Base-by-base conservation (phyloP, 2,797 vertebrate genomes). In the Lithobates pipiens region DNA sequence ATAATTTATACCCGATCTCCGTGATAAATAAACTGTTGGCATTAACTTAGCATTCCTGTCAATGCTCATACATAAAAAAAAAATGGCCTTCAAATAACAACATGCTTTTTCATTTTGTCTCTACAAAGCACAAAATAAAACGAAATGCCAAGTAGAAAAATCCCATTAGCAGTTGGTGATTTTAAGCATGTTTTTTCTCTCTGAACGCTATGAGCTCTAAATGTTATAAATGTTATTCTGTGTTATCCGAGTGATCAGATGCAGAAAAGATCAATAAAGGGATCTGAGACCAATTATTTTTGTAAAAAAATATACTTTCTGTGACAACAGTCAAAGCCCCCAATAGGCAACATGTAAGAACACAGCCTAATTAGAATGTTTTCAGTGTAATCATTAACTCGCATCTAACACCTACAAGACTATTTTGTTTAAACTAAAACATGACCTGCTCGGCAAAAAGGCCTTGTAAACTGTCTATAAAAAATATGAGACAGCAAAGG, bases 371-470 rank as follows among this genome's bases (percentile, higher is more conserved):
- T 96, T 94, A 95, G 94, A 93, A 92, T 93, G 92, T 95, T 93
- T 94, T 93, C 92, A 90, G 89, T 94, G 90, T 95, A 95, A 95
- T 95, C 94, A 95, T 95, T 95, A 95, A 94, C 94, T 94, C 88
- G 91, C 92, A 92, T 93, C 94, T 92, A 94, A 93, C 93, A 95
- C 93, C 93, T 94, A 94, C 11, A 85, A 94, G 93, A 95, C 89
- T 91, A 92, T 94, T 92, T 93, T 95, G 91, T 95, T 95, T 95
- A 94, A 95, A 93, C 92, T 94, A 94, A 95, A 95, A 95, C 94
- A 96, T 94, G 94, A 95, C 93, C 94, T 92, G 92, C 91, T 92
- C 93, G 89, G 93, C 91, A 90, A 92, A 93, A 91, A 92, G 92
- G 92, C 93, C 94, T 95, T 95, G 94, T 95, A 95, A 95, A 94